phyloP scores from a whole-genome alignment of 2,797 vertebrate genomes.

The Spatula clypeata region DNA sequence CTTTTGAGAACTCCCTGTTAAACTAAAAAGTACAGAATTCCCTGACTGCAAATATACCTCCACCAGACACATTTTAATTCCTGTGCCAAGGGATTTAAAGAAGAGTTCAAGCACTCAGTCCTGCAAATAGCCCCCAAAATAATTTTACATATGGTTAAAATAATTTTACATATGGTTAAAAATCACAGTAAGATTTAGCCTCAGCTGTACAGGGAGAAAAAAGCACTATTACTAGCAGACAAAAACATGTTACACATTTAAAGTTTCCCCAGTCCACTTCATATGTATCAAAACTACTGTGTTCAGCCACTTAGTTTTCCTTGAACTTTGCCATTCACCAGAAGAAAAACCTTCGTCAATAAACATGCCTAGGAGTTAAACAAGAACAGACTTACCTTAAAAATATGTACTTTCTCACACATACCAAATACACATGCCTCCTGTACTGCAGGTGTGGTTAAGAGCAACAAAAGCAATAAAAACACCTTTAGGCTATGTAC shows the following conservation, averaged over 20 bases:
- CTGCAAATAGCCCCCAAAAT: not conserved
- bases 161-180: not conserved
- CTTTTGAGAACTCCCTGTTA: not conserved
- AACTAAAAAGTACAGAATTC: not conserved
- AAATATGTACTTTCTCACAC: constrained; percentile 69
- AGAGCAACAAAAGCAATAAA: constrained; percentile 58
- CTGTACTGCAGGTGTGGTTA: constrained; percentile 60
- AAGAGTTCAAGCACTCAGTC: not conserved
- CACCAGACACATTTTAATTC: not conserved
- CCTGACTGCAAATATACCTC: not conserved
- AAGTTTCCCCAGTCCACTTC: not conserved
- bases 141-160: not conserved
- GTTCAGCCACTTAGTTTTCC: constrained; percentile 6
- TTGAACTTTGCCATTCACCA: constrained; percentile 1
- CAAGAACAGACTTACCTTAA: constrained; percentile 56
- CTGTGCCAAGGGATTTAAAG: not conserved
- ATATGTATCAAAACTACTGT: not conserved
- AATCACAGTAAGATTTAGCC: not conserved
- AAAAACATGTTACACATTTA: not conserved
- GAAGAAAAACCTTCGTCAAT: constrained; percentile 27
- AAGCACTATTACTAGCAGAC: not conserved
- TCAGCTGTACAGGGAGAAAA: not conserved
- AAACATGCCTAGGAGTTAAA: constrained; percentile 74
- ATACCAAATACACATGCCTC: constrained; percentile 55
- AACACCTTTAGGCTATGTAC: constrained; percentile 65